A percentile compares a stretch with the other conserved stretches of the same genome.
phyloP scores from a whole-genome alignment of 2,888 invertebrate species.

The Acleris cristana region DNA sequence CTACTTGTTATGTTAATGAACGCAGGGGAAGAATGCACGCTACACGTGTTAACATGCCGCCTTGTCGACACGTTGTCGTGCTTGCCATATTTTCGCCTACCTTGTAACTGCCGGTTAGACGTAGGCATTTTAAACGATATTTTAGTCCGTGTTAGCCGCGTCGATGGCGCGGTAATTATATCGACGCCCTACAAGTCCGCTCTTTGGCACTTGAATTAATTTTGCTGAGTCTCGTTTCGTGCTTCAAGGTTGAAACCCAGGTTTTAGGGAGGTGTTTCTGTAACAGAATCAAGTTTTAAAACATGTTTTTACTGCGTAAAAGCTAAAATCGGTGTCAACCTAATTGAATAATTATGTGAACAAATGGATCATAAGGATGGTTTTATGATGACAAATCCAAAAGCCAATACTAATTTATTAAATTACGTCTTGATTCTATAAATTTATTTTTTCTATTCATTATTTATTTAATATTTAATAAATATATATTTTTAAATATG shows the following conservation, averaged over 20 bases:
- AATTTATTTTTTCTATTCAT: too few species aligned
- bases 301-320: too few species aligned
- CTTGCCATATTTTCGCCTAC: constrained; percentile 75
- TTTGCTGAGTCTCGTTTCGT: constrained; percentile 13
- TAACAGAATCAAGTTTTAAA: too few species aligned
- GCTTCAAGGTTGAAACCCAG: constrained; percentile 3
- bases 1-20: constrained; percentile 83
- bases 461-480: too few species aligned
- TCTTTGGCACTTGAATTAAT: constrained; percentile 22
- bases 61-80: constrained; percentile 79
- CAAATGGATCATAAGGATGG: too few species aligned
- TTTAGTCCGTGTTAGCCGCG: background rate
- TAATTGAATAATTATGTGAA: too few species aligned
- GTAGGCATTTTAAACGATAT: constrained; percentile 60
- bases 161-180: constrained; percentile 7
- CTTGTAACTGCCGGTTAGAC: constrained; percentile 66
- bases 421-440: too few species aligned
- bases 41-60: constrained; percentile 74
- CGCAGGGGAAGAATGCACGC: constrained; percentile 80
- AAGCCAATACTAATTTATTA: too few species aligned
- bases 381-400: too few species aligned
- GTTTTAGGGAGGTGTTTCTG: background rate
- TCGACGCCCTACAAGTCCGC: constrained; percentile 3
- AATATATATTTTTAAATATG: too few species aligned
- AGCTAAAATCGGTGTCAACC: too few species aligned